A percentile compares a stretch with the other conserved stretches of the same genome.
phyloP scores from a whole-genome alignment of 2,888 invertebrate species.

The Apamea anceps region DNA sequence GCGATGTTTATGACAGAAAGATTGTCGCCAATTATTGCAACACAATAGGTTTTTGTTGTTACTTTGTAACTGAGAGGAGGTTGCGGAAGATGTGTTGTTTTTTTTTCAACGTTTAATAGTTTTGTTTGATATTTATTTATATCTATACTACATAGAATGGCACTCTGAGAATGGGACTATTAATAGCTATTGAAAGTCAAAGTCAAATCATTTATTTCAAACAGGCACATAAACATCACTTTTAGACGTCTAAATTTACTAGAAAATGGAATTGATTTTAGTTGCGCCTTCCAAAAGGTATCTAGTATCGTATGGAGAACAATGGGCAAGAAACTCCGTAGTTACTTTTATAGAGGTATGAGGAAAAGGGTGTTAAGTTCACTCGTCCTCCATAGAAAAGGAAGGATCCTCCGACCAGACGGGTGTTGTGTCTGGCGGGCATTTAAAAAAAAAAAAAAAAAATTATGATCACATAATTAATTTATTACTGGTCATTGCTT shows the following conservation, averaged over 20 bases:
- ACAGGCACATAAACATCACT: no score
- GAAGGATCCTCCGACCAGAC: no score
- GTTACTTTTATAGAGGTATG: no score
- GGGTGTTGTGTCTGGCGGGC: no score
- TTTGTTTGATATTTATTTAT: background rate
- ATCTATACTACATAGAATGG: background rate
- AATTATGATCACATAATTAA: no score
- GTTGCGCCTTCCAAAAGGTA: no score
- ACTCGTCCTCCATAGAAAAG: no score
- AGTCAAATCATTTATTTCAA: background rate
- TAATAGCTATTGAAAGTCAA: background rate
- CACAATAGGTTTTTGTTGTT: conserved; percentile 26
- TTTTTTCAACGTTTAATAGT: background rate
- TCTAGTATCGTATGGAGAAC: background rate
- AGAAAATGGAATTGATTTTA: background rate
- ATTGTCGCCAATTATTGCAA: conserved; percentile 36
- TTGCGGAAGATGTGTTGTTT: background rate
- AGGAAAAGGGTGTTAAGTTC: no score
- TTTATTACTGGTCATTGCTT: no score
- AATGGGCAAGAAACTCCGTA: background rate
- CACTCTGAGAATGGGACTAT: no score
- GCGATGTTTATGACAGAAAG: conserved; percentile 57
- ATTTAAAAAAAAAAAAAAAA: no score
- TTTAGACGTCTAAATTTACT: background rate
- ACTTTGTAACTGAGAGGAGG: conserved; percentile 1